Conservation (phyloP, 2,797 vertebrate genomes). For the Enteromius anoplus region DNA sequence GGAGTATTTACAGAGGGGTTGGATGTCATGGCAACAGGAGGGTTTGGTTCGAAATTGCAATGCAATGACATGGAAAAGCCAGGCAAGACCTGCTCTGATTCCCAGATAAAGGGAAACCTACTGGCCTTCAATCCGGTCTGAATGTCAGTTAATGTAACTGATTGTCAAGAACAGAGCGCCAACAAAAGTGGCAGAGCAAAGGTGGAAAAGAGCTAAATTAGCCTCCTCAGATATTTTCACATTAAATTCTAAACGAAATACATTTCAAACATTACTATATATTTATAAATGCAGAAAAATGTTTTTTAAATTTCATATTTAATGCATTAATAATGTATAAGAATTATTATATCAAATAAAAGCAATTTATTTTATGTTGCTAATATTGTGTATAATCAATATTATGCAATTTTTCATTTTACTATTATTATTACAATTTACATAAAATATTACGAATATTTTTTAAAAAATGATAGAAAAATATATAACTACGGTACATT, state of each 20-base stretch:
- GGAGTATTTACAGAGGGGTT: slow-evolving; percentile 71
- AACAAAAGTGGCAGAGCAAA: neutral
- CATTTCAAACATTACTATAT: neutral
- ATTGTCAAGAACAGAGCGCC: neutral
- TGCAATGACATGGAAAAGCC: slow-evolving; percentile 63
- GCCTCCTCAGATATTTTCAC: neutral
- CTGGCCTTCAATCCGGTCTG: slow-evolving; percentile 23
- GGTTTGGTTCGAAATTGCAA: slow-evolving; percentile 69
- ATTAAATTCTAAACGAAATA: neutral
- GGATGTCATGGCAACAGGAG: slow-evolving; percentile 75
- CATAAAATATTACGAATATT: neutral
- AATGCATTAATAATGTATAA: neutral
- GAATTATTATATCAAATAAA: neutral
- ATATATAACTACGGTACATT: neutral
- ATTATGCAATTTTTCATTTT: neutral
- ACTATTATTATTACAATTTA: neutral
- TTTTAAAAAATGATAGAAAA: neutral
- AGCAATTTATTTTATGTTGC: neutral
- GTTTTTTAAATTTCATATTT: neutral
- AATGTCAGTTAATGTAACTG: slow-evolving; percentile 30
- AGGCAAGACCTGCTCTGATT: slow-evolving; percentile 54
- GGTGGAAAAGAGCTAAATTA: neutral
- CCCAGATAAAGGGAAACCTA: slow-evolving; percentile 39
- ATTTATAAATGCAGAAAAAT: neutral
- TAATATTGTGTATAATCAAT: neutral